phyloP scores from a whole-genome alignment of 2,797 vertebrate species.

The Anas flavirostris region DNA sequence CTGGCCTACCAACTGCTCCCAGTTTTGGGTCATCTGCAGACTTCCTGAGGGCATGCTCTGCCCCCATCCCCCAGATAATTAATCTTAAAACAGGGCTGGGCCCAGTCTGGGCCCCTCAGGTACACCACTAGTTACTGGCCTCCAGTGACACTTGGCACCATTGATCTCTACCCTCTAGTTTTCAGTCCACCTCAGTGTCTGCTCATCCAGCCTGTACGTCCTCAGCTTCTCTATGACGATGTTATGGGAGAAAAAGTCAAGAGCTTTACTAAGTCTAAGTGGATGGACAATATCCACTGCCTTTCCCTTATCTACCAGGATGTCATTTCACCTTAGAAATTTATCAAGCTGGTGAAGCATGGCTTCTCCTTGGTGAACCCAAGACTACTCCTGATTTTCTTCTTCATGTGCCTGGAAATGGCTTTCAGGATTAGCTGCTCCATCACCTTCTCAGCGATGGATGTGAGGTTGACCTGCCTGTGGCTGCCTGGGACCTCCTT shows the following conservation, averaged over 20 bases:
- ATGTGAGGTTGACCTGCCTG: too few relatives aligned
- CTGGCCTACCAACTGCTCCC: background rate
- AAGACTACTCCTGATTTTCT: background rate
- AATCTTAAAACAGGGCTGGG: background rate
- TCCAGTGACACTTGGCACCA: accelerated
- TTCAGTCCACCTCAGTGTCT: too few relatives aligned
- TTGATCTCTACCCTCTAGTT: background rate
- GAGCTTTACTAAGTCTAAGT: background rate
- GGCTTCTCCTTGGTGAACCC: background rate
- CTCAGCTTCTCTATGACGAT: too few relatives aligned
- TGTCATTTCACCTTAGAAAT: background rate
- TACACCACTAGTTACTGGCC: background rate
- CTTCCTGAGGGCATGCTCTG: background rate
- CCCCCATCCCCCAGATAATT: background rate
- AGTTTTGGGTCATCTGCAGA: background rate
- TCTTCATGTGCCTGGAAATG: background rate
- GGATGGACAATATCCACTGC: background rate
- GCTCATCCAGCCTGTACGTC: too few relatives aligned
- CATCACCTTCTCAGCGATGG: too few relatives aligned
- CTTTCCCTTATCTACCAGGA: background rate
- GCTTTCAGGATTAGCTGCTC: background rate
- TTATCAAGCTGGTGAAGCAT: background rate
- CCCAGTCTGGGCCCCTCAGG: accelerated
- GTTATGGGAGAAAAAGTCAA: background rate
- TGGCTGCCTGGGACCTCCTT: too few relatives aligned